Evolutionary conservation across 2,888 invertebrate species (phyloP).

Genomic region (Netelia inedita): DNA sequence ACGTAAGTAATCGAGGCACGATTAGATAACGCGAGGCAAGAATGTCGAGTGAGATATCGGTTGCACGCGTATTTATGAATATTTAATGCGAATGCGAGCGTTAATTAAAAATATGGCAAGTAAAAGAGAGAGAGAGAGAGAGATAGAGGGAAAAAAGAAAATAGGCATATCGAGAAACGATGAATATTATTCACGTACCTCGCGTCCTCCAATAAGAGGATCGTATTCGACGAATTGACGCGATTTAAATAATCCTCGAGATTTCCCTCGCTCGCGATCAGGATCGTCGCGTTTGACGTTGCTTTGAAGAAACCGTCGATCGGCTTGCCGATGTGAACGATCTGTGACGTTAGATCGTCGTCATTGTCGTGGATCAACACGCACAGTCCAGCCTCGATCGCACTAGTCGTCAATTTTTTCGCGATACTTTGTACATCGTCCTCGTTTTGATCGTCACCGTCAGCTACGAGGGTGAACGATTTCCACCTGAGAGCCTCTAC

Average conservation of each 20-base stretch:
- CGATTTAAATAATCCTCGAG: constrained; percentile 75
- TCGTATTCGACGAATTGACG: constrained; percentile 75
- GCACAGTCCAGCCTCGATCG: constrained; percentile 78
- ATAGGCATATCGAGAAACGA: too few relatives aligned
- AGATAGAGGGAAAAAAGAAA: neutral
- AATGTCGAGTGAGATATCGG: neutral
- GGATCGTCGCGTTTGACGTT: constrained; percentile 76
- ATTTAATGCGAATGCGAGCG: neutral
- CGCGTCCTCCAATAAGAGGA: constrained; percentile 80
- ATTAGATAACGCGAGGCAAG: constrained; percentile 28
- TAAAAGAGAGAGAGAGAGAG: neutral
- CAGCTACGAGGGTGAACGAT: constrained; percentile 79
- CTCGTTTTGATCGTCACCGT: constrained; percentile 76
- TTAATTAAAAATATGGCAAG: neutral
- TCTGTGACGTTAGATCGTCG: constrained; percentile 78
- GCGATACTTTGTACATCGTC: constrained; percentile 81
- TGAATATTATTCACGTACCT: constrained; percentile 72
- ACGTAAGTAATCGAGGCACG: constrained; percentile 1
- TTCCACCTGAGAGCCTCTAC: constrained; percentile 81
- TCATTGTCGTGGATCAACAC: constrained; percentile 79
- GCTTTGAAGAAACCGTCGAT: constrained; percentile 74
- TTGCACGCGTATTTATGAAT: neutral
- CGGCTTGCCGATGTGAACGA: constrained; percentile 81
- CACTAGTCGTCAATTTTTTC: constrained; percentile 79
- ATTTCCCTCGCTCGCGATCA: constrained; percentile 80